Evolutionary conservation across 2,888 invertebrate species (phyloP).

Genomic region (Parascotia fuliginaria): DNA sequence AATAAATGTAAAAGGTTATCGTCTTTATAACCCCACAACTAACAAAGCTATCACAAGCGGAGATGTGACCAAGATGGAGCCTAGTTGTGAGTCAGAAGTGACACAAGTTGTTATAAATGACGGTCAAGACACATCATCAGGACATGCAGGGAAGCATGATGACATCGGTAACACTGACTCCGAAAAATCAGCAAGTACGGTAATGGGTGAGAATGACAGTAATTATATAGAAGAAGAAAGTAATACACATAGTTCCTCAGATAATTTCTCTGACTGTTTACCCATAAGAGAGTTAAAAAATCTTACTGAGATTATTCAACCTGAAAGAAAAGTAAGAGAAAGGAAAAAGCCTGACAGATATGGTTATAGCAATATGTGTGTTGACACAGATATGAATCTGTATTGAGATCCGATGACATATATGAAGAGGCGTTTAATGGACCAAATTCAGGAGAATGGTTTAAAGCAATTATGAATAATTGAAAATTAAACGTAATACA

Average conservation of each 20-base stretch:
- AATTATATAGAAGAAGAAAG: background rate
- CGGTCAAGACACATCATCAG: background rate
- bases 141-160: background rate
- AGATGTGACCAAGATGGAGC: background rate
- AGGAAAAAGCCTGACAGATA: background rate
- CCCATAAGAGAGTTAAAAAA: background rate
- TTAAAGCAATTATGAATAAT: too few species aligned
- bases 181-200: too few species aligned
- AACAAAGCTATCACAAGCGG: background rate
- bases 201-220: background rate
- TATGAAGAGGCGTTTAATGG: constrained; percentile 7
- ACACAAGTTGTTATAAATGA: background rate
- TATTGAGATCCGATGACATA: background rate
- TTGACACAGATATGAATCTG: background rate
- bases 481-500: too few species aligned
- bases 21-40: background rate
- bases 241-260: background rate
- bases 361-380: too few species aligned
- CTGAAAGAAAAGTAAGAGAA: background rate
- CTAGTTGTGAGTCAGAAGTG: too few species aligned
- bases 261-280: background rate
- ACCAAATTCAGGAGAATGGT: too few species aligned
- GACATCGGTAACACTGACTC: background rate
- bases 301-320: background rate
- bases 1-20: background rate